phyloP scores from a whole-genome alignment of 2,888 invertebrate genomes.

The Branchipolynoe longqiensis region DNA sequence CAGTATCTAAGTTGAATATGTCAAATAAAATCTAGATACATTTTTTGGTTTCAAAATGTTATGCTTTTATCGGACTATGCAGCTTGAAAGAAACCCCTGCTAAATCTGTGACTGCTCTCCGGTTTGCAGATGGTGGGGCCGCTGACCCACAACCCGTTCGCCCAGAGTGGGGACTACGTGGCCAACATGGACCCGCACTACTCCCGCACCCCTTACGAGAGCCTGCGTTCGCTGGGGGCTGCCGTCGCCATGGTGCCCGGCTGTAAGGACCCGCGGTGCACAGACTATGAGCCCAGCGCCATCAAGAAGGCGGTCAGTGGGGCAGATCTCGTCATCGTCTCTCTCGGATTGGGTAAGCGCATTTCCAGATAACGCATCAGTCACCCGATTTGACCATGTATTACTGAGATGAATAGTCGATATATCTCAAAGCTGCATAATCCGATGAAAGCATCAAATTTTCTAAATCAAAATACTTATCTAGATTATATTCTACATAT shows the following conservation, averaged over 20 bases:
- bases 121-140: slow-evolving; percentile 69
- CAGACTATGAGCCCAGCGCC: slow-evolving; percentile 4
- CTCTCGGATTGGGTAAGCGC: slow-evolving; percentile 65
- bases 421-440: too few species aligned
- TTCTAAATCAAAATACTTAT: too few species aligned
- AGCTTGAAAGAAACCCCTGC: too few species aligned
- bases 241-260: slow-evolving; percentile 57
- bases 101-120: not conserved
- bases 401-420: too few species aligned
- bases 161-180: slow-evolving; percentile 69
- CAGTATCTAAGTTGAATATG: too few species aligned
- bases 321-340: slow-evolving; percentile 63
- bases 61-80: too few species aligned
- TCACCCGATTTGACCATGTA: too few species aligned
- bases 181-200: slow-evolving; percentile 60
- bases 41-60: too few species aligned
- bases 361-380: too few species aligned
- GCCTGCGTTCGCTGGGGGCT: slow-evolving; percentile 62
- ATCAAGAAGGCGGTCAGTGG: slow-evolving; percentile 39
- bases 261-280: slow-evolving; percentile 61
- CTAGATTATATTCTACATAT: too few species aligned
- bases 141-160: slow-evolving; percentile 62
- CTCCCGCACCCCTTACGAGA: slow-evolving; percentile 62
- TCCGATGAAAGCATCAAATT: too few species aligned
- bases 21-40: too few species aligned